Conservation (phyloP, 2,888 invertebrate genomes). For the Autographa gamma region DNA sequence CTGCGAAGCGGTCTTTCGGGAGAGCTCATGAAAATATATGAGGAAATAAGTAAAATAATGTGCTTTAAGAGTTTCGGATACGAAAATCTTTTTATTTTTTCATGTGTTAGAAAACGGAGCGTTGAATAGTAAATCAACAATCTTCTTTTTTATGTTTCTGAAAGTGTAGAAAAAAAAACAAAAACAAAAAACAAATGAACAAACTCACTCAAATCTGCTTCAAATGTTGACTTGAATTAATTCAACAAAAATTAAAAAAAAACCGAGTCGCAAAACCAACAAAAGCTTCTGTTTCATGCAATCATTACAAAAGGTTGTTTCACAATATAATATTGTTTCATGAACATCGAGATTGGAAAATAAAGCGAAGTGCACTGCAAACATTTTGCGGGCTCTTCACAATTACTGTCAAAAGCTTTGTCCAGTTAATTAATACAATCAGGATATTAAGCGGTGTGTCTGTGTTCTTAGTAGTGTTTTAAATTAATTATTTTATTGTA, state of each 20-base stretch:
- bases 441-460: conserved; percentile 9
- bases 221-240: not conserved
- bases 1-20: conserved; percentile 1
- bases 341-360: conserved; percentile 2
- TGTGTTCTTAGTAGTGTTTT: not conserved
- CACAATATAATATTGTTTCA: conserved; percentile 7
- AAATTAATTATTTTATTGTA: conserved; percentile 5
- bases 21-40: not conserved
- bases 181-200: not conserved
- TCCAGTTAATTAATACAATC: conserved; percentile 31
- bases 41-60: conserved; percentile 4
- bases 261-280: not conserved
- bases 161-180: not conserved
- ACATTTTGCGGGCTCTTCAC: conserved; percentile 21
- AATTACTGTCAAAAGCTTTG: conserved; percentile 15
- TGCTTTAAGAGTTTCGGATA: not conserved
- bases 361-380: conserved; percentile 19
- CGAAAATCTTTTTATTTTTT: not conserved
- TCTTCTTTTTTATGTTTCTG: not conserved
- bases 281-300: not conserved
- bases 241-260: not conserved
- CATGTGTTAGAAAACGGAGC: not conserved
- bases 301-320: not conserved
- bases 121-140: not conserved
- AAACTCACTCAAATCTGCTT: not conserved